phyloP scores from a whole-genome alignment of 2,113 vertebrate genomes.

The Spermophilus dauricus region DNA sequence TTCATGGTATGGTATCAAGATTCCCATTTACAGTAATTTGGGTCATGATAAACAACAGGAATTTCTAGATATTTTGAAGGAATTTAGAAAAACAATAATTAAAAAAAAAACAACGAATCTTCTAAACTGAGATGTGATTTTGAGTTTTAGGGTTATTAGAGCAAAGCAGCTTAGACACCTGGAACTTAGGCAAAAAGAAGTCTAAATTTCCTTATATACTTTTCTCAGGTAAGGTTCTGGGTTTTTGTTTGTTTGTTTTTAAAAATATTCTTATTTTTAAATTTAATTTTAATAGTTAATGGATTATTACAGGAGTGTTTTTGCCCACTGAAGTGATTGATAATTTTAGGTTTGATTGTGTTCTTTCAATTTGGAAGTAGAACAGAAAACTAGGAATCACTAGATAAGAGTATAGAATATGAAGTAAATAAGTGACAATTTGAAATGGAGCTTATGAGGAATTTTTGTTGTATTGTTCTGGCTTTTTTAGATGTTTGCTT shows the following conservation, averaged over 20 bases:
- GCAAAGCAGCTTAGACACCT: constrained; percentile 7
- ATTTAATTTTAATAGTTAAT: constrained; percentile 28
- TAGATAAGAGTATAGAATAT: background rate
- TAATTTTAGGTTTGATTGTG: constrained; percentile 53
- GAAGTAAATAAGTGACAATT: background rate
- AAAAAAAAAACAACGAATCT: background rate
- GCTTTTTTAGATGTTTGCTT: constrained; percentile 21
- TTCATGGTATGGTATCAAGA: background rate
- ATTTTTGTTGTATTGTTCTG: constrained; percentile 36
- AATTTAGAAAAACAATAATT: background rate
- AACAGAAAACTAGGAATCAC: constrained; percentile 31
- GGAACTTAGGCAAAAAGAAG: constrained; percentile 12
- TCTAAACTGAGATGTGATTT: constrained; percentile 44
- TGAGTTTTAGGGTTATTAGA: constrained; percentile 55
- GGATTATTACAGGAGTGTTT: constrained; percentile 19
- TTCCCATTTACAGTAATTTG: background rate
- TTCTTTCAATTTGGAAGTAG: constrained; percentile 34
- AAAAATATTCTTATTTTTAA: constrained; percentile 26
- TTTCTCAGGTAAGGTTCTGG: constrained; percentile 48
- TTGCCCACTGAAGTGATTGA: background rate
- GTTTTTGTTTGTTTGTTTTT: constrained; percentile 53
- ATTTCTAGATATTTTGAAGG: constrained; percentile 34
- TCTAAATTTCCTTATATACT: background rate
- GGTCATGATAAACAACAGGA: background rate
- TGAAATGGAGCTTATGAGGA: background rate